A percentile compares a stretch with the other conserved stretches of the same genome.
These are phyloP conservation scores for Oxyura jamaicensis DNA, from an alignment of 2,113 vertebrate species.

Conservation along the genomic window DNA sequence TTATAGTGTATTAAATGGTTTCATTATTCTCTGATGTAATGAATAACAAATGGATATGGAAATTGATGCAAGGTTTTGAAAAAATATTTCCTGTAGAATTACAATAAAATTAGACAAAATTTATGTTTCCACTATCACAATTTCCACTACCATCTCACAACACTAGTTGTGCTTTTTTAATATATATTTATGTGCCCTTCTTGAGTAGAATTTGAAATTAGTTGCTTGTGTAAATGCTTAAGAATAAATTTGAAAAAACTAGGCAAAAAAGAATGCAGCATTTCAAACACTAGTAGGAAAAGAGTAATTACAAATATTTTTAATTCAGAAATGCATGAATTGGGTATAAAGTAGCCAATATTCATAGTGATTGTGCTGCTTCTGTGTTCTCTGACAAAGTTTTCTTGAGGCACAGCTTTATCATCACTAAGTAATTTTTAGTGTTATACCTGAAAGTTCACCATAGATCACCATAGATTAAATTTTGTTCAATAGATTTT, in stretches of 20 bases:
- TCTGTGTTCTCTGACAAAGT: not conserved
- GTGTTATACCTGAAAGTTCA: conserved; percentile 25
- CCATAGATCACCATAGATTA: not conserved
- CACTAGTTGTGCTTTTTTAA: not conserved
- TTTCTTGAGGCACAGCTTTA: not conserved
- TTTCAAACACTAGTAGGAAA: not conserved
- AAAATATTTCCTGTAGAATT: conserved; percentile 38
- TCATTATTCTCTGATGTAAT: conserved; percentile 62
- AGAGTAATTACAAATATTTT: not conserved
- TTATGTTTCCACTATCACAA: conserved; percentile 34
- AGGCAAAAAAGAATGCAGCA: not conserved
- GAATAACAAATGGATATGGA: conserved; percentile 62
- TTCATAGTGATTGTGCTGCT: not conserved
- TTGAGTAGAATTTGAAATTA: not conserved
- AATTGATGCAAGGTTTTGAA: conserved; percentile 61
- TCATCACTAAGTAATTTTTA: not conserved
- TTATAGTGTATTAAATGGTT: conserved; percentile 64
- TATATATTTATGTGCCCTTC: conserved; percentile 25
- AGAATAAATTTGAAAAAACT: conserved; percentile 29
- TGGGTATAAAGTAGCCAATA: not conserved
- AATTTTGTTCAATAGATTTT: conserved; percentile 20
- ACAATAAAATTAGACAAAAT: conserved; percentile 56
- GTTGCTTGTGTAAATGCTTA: not conserved
- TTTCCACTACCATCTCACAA: conserved; percentile 1
- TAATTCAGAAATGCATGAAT: not conserved